These are phyloP conservation scores for Notothenia rossii DNA, from an alignment of 2,113 vertebrate genomes.

Conservation along the genomic window DNA sequence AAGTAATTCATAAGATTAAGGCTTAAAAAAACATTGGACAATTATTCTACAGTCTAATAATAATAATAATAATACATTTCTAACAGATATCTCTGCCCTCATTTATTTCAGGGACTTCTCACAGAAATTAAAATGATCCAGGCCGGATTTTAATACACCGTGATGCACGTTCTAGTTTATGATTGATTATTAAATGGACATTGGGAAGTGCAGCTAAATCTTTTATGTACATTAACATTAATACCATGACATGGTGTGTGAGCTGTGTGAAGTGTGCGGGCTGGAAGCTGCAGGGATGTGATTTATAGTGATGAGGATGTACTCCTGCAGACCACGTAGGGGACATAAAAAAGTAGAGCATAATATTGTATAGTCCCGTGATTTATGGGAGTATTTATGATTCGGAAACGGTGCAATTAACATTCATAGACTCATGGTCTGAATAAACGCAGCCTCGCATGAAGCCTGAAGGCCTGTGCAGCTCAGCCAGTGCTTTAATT, in stretches of 20 bases:
- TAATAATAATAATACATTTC: conserved; percentile 13
- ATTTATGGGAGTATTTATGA: conserved; percentile 84
- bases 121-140: conserved; percentile 39
- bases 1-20: background rate
- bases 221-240: conserved; percentile 74
- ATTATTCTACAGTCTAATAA: background rate
- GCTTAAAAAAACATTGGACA: background rate
- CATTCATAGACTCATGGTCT: conserved; percentile 73
- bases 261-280: conserved; percentile 59
- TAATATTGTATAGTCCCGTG: conserved; percentile 81
- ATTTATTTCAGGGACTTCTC: conserved; percentile 39
- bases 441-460: conserved; percentile 69
- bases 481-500: conserved; percentile 29
- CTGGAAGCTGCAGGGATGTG: conserved; percentile 85
- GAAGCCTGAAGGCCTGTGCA: conserved; percentile 39
- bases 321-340: conserved; percentile 78
- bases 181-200: conserved; percentile 55
- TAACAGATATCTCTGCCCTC: conserved; percentile 8
- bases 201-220: conserved; percentile 32
- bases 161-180: conserved; percentile 46
- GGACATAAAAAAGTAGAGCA: conserved; percentile 80
- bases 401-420: conserved; percentile 84
- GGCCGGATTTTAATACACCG: conserved; percentile 39
- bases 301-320: conserved; percentile 82
- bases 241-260: conserved; percentile 63